Conservation (phyloP, 2,888 invertebrate species). For the Leptopterna dolabrata region DNA sequence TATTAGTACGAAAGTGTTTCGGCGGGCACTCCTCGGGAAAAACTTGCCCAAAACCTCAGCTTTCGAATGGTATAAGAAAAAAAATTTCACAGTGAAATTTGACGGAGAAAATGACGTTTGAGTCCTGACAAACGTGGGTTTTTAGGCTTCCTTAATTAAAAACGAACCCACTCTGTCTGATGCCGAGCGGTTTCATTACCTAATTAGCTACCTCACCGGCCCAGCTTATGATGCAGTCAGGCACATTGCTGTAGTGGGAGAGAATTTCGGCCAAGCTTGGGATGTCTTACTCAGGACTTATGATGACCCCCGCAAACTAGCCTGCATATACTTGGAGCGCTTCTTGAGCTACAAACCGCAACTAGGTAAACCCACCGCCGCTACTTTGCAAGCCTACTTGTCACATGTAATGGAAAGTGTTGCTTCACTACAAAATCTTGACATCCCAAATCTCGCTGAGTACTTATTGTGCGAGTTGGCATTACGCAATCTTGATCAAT, state of each 20-base stretch:
- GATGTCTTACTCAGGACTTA: neutral
- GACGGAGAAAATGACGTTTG: too few species aligned
- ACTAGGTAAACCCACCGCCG: neutral
- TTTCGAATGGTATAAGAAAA: too few species aligned
- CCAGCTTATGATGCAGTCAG: neutral
- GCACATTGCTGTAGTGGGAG: neutral
- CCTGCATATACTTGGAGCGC: neutral
- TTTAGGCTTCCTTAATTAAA: constrained; percentile 6
- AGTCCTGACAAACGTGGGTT: too few species aligned
- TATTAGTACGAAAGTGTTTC: too few species aligned
- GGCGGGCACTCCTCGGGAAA: too few species aligned
- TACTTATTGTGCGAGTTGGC: constrained; percentile 3
- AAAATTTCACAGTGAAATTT: too few species aligned
- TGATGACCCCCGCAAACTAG: constrained; percentile 10
- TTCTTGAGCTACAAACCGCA: neutral
- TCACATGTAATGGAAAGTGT: neutral
- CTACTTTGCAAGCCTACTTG: neutral
- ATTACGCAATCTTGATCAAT: neutral
- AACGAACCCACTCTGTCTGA: neutral
- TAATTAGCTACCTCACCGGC: neutral
- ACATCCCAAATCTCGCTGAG: neutral
- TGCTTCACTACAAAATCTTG: neutral
- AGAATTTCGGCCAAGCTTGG: constrained; percentile 29
- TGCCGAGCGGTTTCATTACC: constrained; percentile 20
- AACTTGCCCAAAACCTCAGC: too few species aligned